These are phyloP conservation scores for Cyanoramphus novaezelandiae DNA, from an alignment of 2,113 vertebrate genomes.

Conservation along the genomic window DNA sequence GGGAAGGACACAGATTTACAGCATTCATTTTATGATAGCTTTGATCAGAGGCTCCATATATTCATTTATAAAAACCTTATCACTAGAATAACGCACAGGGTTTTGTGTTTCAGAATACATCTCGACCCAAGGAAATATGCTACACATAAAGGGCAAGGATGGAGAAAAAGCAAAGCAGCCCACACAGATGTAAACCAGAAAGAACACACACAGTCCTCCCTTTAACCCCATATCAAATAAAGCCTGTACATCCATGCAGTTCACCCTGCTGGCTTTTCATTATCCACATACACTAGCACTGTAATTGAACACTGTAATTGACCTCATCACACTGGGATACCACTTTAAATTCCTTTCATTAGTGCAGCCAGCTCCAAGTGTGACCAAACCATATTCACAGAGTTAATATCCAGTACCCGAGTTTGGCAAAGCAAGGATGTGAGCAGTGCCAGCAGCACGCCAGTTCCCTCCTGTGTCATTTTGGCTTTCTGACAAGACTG, in stretches of 20 bases:
- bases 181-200: neutral
- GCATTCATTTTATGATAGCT: neutral
- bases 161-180: neutral
- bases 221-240: neutral
- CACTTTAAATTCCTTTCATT: constrained; percentile 3
- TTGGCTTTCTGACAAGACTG: neutral
- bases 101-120: neutral
- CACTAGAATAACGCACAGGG: neutral
- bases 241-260: neutral
- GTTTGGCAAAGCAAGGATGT: neutral
- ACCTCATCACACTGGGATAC: neutral
- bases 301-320: neutral
- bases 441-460: neutral
- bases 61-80: neutral
- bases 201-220: neutral
- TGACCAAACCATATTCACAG: neutral
- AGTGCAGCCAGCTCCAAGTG: neutral
- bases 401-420: neutral
- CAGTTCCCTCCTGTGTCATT: neutral
- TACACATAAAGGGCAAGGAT: neutral
- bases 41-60: neutral
- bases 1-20: neutral
- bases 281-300: neutral
- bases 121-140: neutral
- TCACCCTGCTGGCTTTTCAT: neutral